A percentile compares a stretch with the other conserved stretches of the same genome.
Evolutionary conservation across 2,888 invertebrate genomes (phyloP).

Genomic region (Prionchulus punctatus): DNA sequence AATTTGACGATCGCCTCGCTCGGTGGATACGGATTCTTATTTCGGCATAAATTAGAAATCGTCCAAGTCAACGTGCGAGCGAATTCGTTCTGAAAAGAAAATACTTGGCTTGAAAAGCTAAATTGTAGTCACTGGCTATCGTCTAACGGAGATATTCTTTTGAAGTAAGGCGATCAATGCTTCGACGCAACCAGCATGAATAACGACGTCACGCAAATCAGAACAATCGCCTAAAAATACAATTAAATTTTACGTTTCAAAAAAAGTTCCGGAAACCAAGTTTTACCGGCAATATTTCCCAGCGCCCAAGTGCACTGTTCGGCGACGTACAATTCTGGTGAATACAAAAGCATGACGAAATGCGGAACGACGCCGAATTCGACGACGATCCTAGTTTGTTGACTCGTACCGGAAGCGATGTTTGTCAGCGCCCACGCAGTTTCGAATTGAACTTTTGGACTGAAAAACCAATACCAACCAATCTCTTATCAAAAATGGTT

Average conservation of each 20-base stretch:
- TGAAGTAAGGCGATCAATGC: neutral
- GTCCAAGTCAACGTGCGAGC: slow-evolving; percentile 51
- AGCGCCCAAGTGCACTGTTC: slow-evolving; percentile 68
- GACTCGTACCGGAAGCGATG: slow-evolving; percentile 80
- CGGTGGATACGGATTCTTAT: slow-evolving; percentile 62
- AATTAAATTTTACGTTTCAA: neutral
- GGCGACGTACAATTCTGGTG: slow-evolving; percentile 50
- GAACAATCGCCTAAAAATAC: slow-evolving; percentile 35
- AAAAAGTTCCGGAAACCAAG: slow-evolving; percentile 2
- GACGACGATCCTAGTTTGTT: slow-evolving; percentile 73
- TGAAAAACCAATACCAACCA: slow-evolving; percentile 15
- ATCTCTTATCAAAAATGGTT: too few relatives aligned
- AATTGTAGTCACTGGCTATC: neutral
- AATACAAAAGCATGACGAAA: slow-evolving; percentile 54
- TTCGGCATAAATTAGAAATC: slow-evolving; percentile 85
- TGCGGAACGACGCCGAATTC: slow-evolving; percentile 67
- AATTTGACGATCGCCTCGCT: slow-evolving; percentile 13
- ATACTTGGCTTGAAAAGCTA: too few relatives aligned
- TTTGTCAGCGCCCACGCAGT: slow-evolving; percentile 94
- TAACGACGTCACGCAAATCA: slow-evolving; percentile 50
- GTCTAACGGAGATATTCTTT: neutral
- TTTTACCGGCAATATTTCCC: slow-evolving; percentile 77
- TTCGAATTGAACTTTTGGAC: slow-evolving; percentile 55
- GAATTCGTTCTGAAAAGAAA: slow-evolving; percentile 14
- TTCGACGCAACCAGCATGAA: neutral